Percentiles rank a stretch among this genome's conserved stretches.
These are phyloP conservation scores for Scleropages formosus DNA, from an alignment of 2,797 vertebrate genomes.

Conservation along the genomic window DNA sequence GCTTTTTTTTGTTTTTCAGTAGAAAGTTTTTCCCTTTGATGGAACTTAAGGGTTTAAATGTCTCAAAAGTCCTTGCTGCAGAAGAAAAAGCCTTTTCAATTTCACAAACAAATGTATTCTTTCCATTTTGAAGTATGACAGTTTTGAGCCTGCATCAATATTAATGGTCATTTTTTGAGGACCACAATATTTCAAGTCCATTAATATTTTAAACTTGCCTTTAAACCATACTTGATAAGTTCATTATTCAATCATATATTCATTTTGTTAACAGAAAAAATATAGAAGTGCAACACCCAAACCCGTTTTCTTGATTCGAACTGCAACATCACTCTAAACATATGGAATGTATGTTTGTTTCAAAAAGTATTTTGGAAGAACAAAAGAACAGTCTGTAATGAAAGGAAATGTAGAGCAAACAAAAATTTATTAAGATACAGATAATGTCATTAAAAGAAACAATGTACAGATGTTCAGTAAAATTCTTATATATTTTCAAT, in stretches of 20 bases:
- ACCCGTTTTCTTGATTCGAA: constrained; percentile 1
- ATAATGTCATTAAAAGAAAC: too few species aligned
- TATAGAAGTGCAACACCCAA: background rate
- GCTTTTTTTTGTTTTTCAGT: constrained; percentile 9
- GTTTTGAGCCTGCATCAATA: constrained; percentile 24
- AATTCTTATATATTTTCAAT: too few species aligned
- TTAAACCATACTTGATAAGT: constrained; percentile 15
- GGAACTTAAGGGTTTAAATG: constrained; percentile 19
- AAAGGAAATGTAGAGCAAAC: background rate
- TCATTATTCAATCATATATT: constrained; percentile 22
- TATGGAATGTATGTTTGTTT: background rate
- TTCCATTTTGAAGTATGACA: constrained; percentile 19
- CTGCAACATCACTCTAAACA: background rate
- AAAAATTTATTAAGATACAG: too few species aligned
- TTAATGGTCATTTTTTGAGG: constrained; percentile 19
- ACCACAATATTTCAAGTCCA: constrained; percentile 19
- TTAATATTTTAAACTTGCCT: constrained; percentile 26
- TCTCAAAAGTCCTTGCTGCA: constrained; percentile 19
- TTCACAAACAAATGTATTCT: constrained; percentile 23
- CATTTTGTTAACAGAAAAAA: constrained; percentile 8
- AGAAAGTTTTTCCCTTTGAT: constrained; percentile 11
- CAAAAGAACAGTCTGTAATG: background rate
- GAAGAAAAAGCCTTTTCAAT: constrained; percentile 19
- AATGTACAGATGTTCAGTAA: too few species aligned
- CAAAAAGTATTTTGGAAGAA: background rate